Conservation (phyloP, 2,888 invertebrate species). For the Notodonta dromedarius region DNA sequence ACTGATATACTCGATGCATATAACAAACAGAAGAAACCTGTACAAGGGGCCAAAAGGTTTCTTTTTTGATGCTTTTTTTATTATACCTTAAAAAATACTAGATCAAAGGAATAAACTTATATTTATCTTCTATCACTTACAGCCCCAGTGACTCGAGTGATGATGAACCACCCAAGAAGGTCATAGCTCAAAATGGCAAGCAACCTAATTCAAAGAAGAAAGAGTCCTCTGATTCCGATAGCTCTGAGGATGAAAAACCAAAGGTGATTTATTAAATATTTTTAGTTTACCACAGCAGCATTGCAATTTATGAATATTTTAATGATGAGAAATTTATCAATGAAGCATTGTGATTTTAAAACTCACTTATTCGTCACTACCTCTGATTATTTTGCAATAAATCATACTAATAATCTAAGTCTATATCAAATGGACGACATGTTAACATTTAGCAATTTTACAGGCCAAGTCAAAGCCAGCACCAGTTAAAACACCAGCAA, state of each 20-base stretch:
- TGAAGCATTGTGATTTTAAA: conserved; percentile 56
- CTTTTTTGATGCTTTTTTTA: not conserved
- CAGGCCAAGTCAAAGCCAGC: conserved; percentile 31
- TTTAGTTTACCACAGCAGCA: not conserved
- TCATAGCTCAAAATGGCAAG: conserved; percentile 60
- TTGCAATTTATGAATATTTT: not conserved
- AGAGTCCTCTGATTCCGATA: conserved; percentile 71
- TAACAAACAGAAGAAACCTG: conserved; percentile 59
- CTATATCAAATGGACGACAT: not conserved
- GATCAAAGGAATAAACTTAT: not conserved
- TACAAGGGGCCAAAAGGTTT: conserved; percentile 6
- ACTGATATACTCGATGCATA: conserved; percentile 84
- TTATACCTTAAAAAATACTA: not conserved
- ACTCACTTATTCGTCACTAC: conserved; percentile 70
- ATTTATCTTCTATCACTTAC: conserved; percentile 14
- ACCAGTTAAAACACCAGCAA: conserved; percentile 24
- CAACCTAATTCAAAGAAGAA: conserved; percentile 56
- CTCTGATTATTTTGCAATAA: conserved; percentile 50
- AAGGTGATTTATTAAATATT: conserved; percentile 39
- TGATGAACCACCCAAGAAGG: conserved; percentile 54
- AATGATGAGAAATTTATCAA: conserved; percentile 57
- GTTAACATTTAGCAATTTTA: not conserved
- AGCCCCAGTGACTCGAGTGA: conserved; percentile 63
- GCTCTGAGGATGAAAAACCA: conserved; percentile 69
- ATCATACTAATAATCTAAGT: not conserved